These are phyloP conservation scores for Virgularia gustaviana DNA, from an alignment of 92 coral and sea anemone genomes.

Conservation along the genomic window DNA sequence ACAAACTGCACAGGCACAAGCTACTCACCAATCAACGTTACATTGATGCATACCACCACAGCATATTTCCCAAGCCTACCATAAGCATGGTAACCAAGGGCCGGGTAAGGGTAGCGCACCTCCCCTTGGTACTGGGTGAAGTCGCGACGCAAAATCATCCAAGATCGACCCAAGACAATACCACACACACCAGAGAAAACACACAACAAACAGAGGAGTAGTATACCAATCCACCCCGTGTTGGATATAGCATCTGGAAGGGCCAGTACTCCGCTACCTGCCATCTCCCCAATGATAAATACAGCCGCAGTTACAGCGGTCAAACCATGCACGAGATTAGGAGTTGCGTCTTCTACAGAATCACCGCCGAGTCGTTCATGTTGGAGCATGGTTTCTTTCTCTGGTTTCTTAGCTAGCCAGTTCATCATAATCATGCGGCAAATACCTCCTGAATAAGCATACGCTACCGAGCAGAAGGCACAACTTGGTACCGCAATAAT, in stretches of 20 bases:
- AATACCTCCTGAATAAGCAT: no score
- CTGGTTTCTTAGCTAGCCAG: no score
- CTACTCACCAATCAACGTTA: conserved; percentile 72
- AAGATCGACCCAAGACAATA: conserved; percentile 66
- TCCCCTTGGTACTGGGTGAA: conserved; percentile 70
- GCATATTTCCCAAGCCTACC: conserved; percentile 78
- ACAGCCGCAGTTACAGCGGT: conserved; percentile 88
- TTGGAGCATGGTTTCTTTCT: no score
- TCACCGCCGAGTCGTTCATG: no score
- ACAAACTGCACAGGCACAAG: not conserved
- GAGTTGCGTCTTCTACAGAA: no score
- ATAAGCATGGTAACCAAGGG: conserved; percentile 72
- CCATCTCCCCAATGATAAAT: conserved; percentile 93
- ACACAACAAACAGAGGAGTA: conserved; percentile 55
- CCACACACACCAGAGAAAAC: conserved; percentile 88
- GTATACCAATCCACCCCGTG: conserved; percentile 77
- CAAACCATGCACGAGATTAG: conserved; percentile 53
- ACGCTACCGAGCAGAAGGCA: no score
- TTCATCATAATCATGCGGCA: no score
- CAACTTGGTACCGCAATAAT: no score
- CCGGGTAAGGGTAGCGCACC: conserved; percentile 88
- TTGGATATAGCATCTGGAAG: conserved; percentile 77
- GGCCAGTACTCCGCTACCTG: conserved; percentile 93
- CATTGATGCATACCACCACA: conserved; percentile 73
- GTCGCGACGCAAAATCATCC: conserved; percentile 67